These are phyloP conservation scores for Chascanopsetta lugubris DNA, from an alignment of 2,113 vertebrate genomes.

Conservation along the genomic window DNA sequence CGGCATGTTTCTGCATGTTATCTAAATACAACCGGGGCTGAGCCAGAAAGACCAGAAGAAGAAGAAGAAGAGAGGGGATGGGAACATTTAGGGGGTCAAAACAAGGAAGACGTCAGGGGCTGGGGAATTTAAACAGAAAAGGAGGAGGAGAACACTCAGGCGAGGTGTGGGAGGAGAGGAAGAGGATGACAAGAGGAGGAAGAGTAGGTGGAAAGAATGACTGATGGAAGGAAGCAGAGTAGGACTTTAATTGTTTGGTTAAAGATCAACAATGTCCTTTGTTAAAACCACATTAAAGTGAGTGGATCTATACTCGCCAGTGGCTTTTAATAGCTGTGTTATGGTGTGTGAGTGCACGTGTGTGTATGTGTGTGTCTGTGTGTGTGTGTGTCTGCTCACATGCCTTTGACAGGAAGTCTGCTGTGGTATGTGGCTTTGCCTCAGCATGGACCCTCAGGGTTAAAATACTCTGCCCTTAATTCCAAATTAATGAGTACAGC, in stretches of 20 bases:
- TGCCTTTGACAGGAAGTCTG: constrained; percentile 35
- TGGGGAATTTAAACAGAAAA: not conserved
- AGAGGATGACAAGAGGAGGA: not conserved
- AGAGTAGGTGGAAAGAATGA: not conserved
- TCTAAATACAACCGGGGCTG: not conserved
- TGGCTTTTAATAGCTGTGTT: constrained; percentile 17
- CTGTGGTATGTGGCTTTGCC: constrained; percentile 51
- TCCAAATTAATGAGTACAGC: constrained; percentile 59
- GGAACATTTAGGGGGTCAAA: not conserved
- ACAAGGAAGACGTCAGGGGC: not conserved
- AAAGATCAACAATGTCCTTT: constrained; percentile 16
- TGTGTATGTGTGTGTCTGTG: not conserved
- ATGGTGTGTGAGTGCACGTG: too few relatives aligned
- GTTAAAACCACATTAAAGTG: constrained; percentile 14
- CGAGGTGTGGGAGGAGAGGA: not conserved
- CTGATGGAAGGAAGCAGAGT: not conserved
- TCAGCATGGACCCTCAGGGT: constrained; percentile 17
- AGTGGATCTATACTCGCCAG: constrained; percentile 14
- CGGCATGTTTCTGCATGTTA: not conserved
- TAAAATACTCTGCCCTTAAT: constrained; percentile 38
- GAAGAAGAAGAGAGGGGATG: not conserved
- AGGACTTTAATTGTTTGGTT: constrained; percentile 6
- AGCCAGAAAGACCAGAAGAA: not conserved
- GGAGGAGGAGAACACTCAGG: not conserved
- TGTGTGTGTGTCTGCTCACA: not conserved